Evolutionary conservation across 2,113 vertebrate genomes (phyloP).

Genomic region (Dryoscopus gambensis): DNA sequence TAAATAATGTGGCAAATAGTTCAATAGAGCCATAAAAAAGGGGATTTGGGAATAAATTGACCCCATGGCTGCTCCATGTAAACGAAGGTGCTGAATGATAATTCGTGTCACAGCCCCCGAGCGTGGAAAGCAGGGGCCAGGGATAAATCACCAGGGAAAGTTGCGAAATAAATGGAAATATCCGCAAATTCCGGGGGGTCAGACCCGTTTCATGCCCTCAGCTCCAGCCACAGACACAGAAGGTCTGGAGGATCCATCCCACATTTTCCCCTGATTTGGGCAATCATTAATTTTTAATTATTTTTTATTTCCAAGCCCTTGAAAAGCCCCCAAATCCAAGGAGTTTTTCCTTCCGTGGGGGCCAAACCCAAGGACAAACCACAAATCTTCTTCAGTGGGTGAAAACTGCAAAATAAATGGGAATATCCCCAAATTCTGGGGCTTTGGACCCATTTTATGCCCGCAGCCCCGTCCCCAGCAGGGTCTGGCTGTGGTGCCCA

Average conservation of each 20-base stretch:
- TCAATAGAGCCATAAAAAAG: slow-evolving; percentile 80
- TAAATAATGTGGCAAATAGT: slow-evolving; percentile 84
- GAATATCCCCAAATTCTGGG: neutral
- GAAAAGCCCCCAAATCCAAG: neutral
- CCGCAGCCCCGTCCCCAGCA: fast-evolving
- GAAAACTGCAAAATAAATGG: neutral
- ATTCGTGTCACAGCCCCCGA: slow-evolving; percentile 66
- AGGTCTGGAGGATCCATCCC: neutral
- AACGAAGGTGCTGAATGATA: slow-evolving; percentile 73
- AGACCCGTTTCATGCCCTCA: too few relatives aligned
- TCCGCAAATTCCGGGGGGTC: neutral
- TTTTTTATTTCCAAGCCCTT: neutral
- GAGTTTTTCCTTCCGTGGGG: neutral
- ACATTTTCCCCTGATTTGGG: neutral
- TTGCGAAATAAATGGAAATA: neutral
- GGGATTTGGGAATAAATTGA: slow-evolving; percentile 81
- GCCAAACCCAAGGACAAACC: neutral
- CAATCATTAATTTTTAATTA: neutral
- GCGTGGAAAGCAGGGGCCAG: neutral
- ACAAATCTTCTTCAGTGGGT: neutral
- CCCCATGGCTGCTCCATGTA: slow-evolving; percentile 74
- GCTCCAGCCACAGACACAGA: neutral
- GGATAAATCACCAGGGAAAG: neutral
- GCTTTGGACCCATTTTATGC: neutral
- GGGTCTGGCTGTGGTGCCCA: neutral